These are phyloP conservation scores for Cyprichromis sp. DNA, from an alignment of 2,113 vertebrate genomes.

Conservation along the genomic window DNA sequence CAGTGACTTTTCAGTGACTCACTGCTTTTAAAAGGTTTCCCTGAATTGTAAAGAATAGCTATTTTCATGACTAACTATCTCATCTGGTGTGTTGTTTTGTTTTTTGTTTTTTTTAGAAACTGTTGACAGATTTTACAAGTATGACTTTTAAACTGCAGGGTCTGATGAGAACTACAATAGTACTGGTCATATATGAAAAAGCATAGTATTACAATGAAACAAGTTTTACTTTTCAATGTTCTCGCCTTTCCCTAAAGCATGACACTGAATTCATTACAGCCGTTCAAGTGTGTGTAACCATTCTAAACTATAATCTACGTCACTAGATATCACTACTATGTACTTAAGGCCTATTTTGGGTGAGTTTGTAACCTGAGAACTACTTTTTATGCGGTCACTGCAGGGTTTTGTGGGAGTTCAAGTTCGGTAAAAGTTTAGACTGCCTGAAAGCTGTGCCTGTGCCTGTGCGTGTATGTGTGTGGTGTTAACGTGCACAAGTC, in stretches of 20 bases:
- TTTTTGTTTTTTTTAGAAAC: neutral
- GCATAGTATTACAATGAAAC: neutral
- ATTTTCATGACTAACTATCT: neutral
- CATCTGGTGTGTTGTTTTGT: neutral
- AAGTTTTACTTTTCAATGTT: neutral
- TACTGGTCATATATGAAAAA: neutral
- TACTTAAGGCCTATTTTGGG: slow-evolving; percentile 65
- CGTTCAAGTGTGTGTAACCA: slow-evolving; percentile 9
- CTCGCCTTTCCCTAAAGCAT: neutral
- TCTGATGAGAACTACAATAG: neutral
- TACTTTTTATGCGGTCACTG: slow-evolving; percentile 57
- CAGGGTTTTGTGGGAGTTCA: slow-evolving; percentile 56
- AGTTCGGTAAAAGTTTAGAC: slow-evolving; percentile 52
- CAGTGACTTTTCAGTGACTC: neutral
- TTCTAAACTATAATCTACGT: slow-evolving; percentile 54
- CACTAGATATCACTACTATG: slow-evolving; percentile 58
- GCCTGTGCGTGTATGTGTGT: neutral
- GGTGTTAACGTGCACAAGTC: neutral
- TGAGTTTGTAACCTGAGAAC: slow-evolving; percentile 61
- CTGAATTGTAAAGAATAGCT: neutral
- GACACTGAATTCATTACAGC: neutral
- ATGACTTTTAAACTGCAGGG: neutral
- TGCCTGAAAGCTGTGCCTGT: neutral
- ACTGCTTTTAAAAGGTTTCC: neutral
- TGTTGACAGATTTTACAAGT: neutral